Evolutionary conservation across 64 coral and sea anemone genomes (phyloP), one percentile per base, ranked within the genome.

Genomic region (Porites australiensis): DNA sequence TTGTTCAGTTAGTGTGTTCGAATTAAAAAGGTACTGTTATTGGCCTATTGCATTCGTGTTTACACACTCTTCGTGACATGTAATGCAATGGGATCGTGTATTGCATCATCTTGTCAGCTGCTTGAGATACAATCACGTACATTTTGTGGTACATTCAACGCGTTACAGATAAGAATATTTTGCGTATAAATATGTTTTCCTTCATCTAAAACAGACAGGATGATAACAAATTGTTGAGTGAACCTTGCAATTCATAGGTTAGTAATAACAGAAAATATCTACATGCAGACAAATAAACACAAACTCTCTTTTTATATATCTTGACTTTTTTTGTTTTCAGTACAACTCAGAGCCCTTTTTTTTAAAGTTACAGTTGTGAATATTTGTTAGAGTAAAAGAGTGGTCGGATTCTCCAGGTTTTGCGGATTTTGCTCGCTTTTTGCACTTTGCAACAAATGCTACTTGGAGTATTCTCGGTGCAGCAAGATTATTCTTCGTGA

Each of bases 201-300:
- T 74, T 74, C 43, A 74, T 74, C 71, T 74, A 74, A 74, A 74
- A 74, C 71, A 74, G 37, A 74, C 71, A 74, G 71, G 71, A 74
- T 74, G 71, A 74, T 74, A 47, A 74, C 37, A 74, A 74, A 74
- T 74, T 74, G 37, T 47, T 74, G 71, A 74, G 71, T 46, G 71
- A 74, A 47, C 71, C 71, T 74, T 46, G 71, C 37, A 74, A 74
- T 74, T 74, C 71, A 74, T 44, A 46, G 71, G 71, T 74, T 74
- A 50, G 37, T 74, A 74, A 74, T 74, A 74, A 74, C 71, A 74
- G 37, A 50, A 74, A 74, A 74, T 74, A 47, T 74, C 27, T 74
- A 70, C 68, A 70, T 74, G 71, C 71, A 64, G 61, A 64, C 61
- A 64, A 64, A 64, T 64, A 0, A 64, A 64, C 2, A 64, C 61